phyloP scores from a whole-genome alignment of 1,140 invertebrate species.

The Drosophila tristis region DNA sequence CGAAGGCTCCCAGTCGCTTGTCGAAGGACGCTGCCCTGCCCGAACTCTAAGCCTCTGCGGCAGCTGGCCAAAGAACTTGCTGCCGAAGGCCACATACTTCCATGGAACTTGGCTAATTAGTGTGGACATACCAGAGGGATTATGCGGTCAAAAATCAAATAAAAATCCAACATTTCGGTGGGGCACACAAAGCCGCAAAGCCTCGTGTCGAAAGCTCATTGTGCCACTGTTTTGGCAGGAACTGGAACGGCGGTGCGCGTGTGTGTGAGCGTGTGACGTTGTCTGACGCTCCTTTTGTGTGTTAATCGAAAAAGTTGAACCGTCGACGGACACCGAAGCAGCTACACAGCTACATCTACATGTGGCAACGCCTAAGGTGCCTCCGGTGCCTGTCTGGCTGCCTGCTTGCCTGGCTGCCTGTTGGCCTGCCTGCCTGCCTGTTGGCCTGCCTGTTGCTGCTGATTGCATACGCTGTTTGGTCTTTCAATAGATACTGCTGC shows the following conservation, averaged over 20 bases:
- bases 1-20: too few species aligned
- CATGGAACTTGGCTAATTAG: slow-evolving; percentile 28
- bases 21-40: too few species aligned
- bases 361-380: neutral
- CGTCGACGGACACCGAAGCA: neutral
- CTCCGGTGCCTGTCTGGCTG: neutral
- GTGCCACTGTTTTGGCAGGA: slow-evolving; percentile 14
- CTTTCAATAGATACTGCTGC: slow-evolving; percentile 48
- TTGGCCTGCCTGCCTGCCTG: neutral
- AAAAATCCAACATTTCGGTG: neutral
- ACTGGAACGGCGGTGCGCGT: neutral
- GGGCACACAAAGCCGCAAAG: slow-evolving; percentile 6
- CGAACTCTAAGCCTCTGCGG: too few species aligned
- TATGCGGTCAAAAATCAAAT: slow-evolving; percentile 2
- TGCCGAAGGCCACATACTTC: neutral
- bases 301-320: slow-evolving; percentile 70
- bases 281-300: slow-evolving; percentile 39
- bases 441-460: slow-evolving; percentile 33
- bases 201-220: slow-evolving; percentile 47
- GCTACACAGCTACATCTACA: too few species aligned
- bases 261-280: slow-evolving; percentile 12
- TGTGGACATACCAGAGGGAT: neutral
- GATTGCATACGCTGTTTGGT: slow-evolving; percentile 55
- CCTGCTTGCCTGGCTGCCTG: neutral
- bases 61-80: too few species aligned